phyloP scores from a whole-genome alignment of 2,113 vertebrate genomes.

The Lethenteron camtschaticum region DNA sequence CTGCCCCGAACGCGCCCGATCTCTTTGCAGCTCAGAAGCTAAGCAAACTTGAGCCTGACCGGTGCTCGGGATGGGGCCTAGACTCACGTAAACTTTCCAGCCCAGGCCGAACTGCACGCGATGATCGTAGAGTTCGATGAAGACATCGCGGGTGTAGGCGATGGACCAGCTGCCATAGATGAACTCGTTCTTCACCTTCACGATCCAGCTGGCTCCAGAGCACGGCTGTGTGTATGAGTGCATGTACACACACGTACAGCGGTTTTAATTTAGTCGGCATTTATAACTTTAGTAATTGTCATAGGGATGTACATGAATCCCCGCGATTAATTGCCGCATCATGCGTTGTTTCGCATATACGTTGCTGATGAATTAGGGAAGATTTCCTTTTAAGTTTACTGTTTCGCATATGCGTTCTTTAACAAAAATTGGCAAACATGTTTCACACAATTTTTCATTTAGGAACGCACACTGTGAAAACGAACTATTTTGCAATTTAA shows the following conservation, averaged over 20 bases:
- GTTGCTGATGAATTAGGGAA: not conserved
- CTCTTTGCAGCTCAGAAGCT: no score
- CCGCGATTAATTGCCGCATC: no score
- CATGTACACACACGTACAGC: not conserved
- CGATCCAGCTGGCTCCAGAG: not conserved
- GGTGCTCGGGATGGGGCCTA: not conserved
- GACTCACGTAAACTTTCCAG: not conserved
- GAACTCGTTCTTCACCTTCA: conserved; percentile 1
- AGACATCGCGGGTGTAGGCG: not conserved
- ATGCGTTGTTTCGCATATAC: not conserved
- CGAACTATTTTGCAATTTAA: no score
- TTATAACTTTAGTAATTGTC: not conserved
- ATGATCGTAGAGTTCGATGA: not conserved
- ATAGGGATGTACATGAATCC: not conserved
- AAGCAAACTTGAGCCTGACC: no score
- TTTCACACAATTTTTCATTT: no score
- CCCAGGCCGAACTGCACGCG: not conserved
- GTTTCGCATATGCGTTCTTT: no score
- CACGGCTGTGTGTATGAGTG: not conserved
- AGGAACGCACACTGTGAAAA: no score
- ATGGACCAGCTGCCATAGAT: not conserved
- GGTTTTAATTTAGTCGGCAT: not conserved
- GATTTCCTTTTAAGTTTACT: not conserved
- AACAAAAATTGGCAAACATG: no score
- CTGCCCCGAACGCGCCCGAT: no score